Evolutionary conservation across 2,113 vertebrate genomes (phyloP).

Genomic region (Epinephelus lanceolatus): DNA sequence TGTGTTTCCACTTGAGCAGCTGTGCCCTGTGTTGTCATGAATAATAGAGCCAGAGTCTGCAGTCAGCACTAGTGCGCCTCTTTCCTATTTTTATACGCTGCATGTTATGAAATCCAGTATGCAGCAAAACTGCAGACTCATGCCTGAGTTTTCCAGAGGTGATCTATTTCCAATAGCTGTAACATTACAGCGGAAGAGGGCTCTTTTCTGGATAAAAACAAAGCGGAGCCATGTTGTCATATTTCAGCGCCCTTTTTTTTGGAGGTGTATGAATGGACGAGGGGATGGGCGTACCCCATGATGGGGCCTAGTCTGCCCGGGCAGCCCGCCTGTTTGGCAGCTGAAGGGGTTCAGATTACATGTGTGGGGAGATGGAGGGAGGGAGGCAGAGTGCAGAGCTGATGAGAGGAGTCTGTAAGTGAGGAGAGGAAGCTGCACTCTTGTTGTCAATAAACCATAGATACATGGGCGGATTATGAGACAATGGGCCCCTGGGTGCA

Average conservation of each 20-base stretch:
- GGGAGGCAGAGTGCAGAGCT: constrained; percentile 30
- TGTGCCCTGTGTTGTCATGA: constrained; percentile 21
- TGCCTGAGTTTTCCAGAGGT: constrained; percentile 5
- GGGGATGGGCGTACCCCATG: constrained; percentile 71
- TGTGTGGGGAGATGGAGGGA: constrained; percentile 24
- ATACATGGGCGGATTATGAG: background rate
- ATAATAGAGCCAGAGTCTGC: constrained; percentile 56
- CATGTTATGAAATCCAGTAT: constrained; percentile 41
- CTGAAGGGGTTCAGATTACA: constrained; percentile 64
- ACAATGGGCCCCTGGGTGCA: too few relatives aligned
- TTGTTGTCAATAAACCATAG: constrained; percentile 30
- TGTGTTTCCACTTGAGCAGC: background rate
- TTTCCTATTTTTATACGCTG: constrained; percentile 39
- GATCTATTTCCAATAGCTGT: background rate
- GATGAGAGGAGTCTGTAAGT: constrained; percentile 1
- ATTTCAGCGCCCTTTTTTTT: constrained; percentile 73
- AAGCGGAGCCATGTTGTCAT: constrained; percentile 51
- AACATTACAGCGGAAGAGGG: background rate
- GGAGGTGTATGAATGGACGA: constrained; percentile 59
- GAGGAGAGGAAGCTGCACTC: background rate
- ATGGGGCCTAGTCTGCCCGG: constrained; percentile 56
- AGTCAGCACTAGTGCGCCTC: constrained; percentile 43
- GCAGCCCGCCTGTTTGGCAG: constrained; percentile 52
- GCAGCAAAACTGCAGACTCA: constrained; percentile 76
- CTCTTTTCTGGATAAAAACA: constrained; percentile 16